These are phyloP conservation scores for Macropodus opercularis DNA, from an alignment of 2,797 vertebrate species.

Conservation along the genomic window DNA sequence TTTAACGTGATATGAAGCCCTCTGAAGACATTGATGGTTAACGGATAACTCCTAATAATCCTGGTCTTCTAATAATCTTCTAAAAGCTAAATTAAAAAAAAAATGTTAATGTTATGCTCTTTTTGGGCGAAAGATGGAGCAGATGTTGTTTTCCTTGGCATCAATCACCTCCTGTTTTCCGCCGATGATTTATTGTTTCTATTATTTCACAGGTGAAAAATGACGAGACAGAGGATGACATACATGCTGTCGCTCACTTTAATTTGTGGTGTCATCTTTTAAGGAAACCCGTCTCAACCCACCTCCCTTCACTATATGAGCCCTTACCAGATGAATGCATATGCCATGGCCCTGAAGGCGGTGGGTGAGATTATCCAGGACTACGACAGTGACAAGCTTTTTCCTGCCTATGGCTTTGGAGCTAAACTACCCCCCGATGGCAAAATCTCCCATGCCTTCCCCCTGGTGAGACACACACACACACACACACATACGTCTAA, in stretches of 20 bases:
- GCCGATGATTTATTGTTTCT: not conserved
- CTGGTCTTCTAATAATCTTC: too few species aligned
- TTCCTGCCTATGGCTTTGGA: slow-evolving; percentile 96
- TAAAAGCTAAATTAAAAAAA: not conserved
- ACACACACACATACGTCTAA: slow-evolving; percentile 4
- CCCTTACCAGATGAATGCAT: slow-evolving; percentile 97
- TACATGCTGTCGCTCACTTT: not conserved
- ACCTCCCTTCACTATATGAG: slow-evolving; percentile 97
- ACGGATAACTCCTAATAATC: slow-evolving; percentile 8
- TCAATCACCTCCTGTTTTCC: slow-evolving; percentile 4
- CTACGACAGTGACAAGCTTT: slow-evolving; percentile 99
- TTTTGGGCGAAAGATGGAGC: not conserved
- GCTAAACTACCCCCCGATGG: slow-evolving; percentile 97
- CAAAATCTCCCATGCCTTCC: slow-evolving; percentile 95
- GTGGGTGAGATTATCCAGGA: slow-evolving; percentile 98
- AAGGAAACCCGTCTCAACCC: slow-evolving; percentile 91
- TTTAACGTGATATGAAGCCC: not conserved
- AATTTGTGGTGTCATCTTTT: slow-evolving; percentile 19
- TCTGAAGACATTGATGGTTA: slow-evolving; percentile 6
- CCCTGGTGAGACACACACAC: slow-evolving; percentile 84
- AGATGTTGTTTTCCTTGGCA: slow-evolving; percentile 2
- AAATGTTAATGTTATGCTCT: slow-evolving; percentile 10
- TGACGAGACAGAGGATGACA: not conserved
- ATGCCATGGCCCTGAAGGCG: slow-evolving; percentile 96
- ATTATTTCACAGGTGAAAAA: slow-evolving; percentile 20